These are phyloP conservation scores for Dendropsophus ebraccatus DNA, from an alignment of 2,113 vertebrate species.

Conservation along the genomic window DNA sequence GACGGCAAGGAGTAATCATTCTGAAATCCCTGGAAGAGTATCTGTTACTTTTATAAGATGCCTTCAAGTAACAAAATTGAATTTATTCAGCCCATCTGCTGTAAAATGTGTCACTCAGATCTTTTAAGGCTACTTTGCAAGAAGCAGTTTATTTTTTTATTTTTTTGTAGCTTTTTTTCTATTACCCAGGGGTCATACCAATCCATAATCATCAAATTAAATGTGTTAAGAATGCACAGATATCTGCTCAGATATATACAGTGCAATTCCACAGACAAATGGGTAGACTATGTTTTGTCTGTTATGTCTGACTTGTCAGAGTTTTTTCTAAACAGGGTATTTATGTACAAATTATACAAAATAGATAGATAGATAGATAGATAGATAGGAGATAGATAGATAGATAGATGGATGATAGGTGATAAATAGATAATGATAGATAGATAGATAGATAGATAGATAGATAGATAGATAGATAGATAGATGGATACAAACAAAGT, in stretches of 20 bases:
- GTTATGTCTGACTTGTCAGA: background rate
- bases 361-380: no score
- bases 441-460: background rate
- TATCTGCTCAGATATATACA: background rate
- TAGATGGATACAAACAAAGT: no score
- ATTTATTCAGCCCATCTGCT: conserved; percentile 48
- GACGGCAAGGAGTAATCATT: conserved; percentile 35
- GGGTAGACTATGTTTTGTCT: background rate
- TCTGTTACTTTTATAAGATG: conserved; percentile 41
- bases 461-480: background rate
- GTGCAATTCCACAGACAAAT: conserved; percentile 18
- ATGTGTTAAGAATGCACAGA: background rate
- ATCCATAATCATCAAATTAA: conserved; percentile 50
- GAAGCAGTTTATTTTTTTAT: conserved; percentile 20
- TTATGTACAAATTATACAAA: no score
- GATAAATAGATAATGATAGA: no score
- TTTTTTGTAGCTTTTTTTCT: no score
- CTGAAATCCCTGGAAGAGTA: conserved; percentile 41
- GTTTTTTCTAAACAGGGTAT: no score
- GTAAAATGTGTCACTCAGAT: conserved; percentile 41
- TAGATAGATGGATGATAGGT: no score
- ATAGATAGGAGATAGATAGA: no score
- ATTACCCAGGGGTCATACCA: conserved; percentile 49
- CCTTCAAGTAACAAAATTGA: conserved; percentile 22
- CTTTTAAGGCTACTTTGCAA: background rate